Percentiles rank a stretch among this genome's conserved stretches.
Evolutionary conservation across 2,797 vertebrate species (phyloP).

Genomic region (Syndactyla subalaris): DNA sequence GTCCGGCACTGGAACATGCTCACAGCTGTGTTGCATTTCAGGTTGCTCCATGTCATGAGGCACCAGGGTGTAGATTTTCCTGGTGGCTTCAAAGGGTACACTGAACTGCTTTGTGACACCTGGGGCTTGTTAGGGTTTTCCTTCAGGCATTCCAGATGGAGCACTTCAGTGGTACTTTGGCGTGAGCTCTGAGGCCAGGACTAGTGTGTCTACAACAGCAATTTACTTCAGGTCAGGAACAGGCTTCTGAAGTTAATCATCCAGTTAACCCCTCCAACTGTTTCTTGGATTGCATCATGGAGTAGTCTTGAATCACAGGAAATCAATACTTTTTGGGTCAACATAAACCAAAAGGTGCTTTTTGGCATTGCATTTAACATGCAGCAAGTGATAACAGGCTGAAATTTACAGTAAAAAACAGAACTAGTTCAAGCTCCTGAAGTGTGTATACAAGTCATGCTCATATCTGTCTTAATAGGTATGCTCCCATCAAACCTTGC

Average conservation of each 20-base stretch:
- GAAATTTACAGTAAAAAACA: not conserved
- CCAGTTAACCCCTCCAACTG: conserved; percentile 21
- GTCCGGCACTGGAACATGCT: not conserved
- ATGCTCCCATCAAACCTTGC: not conserved
- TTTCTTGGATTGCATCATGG: conserved; percentile 12
- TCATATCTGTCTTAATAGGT: not conserved
- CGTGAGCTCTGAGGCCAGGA: not conserved
- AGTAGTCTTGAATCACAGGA: not conserved
- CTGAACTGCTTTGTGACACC: not conserved
- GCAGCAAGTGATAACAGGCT: not conserved
- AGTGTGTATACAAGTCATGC: not conserved
- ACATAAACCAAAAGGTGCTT: not conserved
- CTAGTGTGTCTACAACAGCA: not conserved
- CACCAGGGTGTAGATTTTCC: not conserved
- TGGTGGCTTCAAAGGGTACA: conserved; percentile 30
- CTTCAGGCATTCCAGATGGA: not conserved
- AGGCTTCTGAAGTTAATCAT: conserved; percentile 25
- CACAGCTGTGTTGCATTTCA: conserved; percentile 38
- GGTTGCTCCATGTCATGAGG: not conserved
- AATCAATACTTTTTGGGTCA: not conserved
- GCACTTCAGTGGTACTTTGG: not conserved
- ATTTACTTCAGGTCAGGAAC: conserved; percentile 18
- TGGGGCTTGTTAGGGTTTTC: conserved; percentile 45
- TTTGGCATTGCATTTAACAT: not conserved
- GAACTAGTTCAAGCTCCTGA: not conserved